Conservation (phyloP, 2,113 vertebrate genomes). For the Psilopogon haemacephalus region DNA sequence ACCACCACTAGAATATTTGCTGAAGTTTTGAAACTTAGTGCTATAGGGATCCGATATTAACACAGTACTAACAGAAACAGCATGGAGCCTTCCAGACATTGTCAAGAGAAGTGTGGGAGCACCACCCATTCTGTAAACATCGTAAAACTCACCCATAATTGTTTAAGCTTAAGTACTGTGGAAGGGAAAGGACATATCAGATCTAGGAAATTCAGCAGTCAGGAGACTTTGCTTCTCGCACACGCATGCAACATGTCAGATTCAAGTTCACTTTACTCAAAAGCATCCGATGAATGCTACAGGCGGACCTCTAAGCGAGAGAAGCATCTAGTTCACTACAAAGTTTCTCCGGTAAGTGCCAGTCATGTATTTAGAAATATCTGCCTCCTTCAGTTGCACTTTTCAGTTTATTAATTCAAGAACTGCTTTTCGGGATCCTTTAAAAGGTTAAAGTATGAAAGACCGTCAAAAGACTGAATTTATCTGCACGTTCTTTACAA, state of each 20-base stretch:
- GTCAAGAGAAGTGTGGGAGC: neutral
- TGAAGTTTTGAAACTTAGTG: neutral
- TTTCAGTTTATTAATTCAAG: neutral
- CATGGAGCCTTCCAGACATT: neutral
- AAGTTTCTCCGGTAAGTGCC: neutral
- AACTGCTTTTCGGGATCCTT: neutral
- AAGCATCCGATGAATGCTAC: neutral
- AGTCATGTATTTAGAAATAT: neutral
- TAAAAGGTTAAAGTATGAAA: neutral
- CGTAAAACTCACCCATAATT: neutral
- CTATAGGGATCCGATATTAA: neutral
- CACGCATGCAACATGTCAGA: neutral
- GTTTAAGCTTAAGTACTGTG: neutral
- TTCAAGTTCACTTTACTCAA: neutral
- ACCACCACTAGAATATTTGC: neutral
- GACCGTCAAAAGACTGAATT: rapidly evolving
- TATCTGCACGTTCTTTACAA: neutral
- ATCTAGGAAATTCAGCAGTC: neutral
- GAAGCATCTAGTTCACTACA: neutral
- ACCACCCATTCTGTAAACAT: slow-evolving; percentile 45
- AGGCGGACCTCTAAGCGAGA: neutral
- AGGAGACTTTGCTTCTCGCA: neutral
- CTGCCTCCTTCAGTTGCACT: neutral
- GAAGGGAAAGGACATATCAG: neutral
- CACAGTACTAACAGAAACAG: neutral